Conservation (phyloP, 2,888 invertebrate genomes). For the Caenorhabditis panamensis region DNA sequence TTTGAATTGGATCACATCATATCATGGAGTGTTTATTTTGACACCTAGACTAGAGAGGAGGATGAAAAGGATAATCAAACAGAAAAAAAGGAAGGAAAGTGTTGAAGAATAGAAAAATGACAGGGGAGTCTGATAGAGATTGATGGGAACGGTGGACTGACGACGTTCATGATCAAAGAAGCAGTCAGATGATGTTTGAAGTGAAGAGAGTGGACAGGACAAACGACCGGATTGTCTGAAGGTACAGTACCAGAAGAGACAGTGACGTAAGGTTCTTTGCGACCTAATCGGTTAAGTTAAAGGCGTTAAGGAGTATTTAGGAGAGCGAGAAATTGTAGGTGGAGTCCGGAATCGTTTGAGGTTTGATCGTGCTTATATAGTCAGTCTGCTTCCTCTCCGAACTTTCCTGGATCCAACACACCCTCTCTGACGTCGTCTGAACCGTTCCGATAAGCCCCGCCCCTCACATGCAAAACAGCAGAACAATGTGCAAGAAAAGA, state of each 20-base stretch:
- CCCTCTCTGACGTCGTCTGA: slow-evolving; percentile 16
- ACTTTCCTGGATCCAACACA: slow-evolving; percentile 29
- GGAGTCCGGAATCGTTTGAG: slow-evolving; percentile 33
- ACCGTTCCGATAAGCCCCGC: slow-evolving; percentile 40
- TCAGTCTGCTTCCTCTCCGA: neutral
- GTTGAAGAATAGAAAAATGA: slow-evolving; percentile 5
- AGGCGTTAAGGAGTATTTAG: slow-evolving; percentile 30
- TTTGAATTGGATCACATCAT: no score
- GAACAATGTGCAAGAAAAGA: neutral
- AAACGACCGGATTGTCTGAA: neutral
- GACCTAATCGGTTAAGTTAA: slow-evolving; percentile 39
- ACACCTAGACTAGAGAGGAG: neutral
- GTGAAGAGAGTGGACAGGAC: slow-evolving; percentile 4
- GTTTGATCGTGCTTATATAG: slow-evolving; percentile 34
- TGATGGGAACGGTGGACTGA: slow-evolving; percentile 20
- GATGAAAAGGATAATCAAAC: slow-evolving; percentile 11
- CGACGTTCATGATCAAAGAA: slow-evolving; percentile 38
- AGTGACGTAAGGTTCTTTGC: slow-evolving; percentile 31
- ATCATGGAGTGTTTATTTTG: slow-evolving; percentile 2
- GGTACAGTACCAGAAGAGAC: slow-evolving; percentile 19
- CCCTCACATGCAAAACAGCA: slow-evolving; percentile 9
- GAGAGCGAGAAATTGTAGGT: no score
- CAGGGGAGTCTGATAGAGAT: no score
- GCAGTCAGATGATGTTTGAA: slow-evolving; percentile 31
- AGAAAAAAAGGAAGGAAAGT: slow-evolving; percentile 4